phyloP scores from a whole-genome alignment of 2,888 invertebrate species.

The Lasioglossum malachurum region DNA sequence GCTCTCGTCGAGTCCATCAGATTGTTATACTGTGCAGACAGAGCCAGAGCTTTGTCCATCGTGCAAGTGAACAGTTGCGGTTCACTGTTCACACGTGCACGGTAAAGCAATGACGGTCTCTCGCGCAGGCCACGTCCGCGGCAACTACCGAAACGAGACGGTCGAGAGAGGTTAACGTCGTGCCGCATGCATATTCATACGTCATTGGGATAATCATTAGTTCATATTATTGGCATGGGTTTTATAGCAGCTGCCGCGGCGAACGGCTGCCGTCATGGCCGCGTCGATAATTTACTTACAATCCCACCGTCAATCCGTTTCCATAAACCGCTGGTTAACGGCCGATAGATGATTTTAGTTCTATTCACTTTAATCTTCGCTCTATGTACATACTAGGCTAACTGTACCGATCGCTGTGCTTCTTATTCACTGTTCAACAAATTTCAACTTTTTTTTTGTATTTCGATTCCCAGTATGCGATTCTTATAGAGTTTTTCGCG shows the following conservation, averaged over 20 bases:
- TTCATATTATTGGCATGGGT: slow-evolving; percentile 49
- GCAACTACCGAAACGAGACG: slow-evolving; percentile 34
- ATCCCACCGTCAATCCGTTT: background rate
- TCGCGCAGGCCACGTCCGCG: slow-evolving; percentile 11
- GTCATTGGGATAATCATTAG: slow-evolving; percentile 62
- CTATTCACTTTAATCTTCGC: background rate
- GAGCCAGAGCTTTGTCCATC: slow-evolving; percentile 38
- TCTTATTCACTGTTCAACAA: too few species aligned
- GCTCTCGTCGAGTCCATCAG: slow-evolving; percentile 40
- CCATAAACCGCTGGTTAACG: background rate
- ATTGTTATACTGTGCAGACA: slow-evolving; percentile 31
- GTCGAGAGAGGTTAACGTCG: slow-evolving; percentile 41
- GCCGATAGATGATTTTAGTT: background rate
- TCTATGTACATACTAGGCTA: too few species aligned
- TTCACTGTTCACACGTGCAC: slow-evolving; percentile 29
- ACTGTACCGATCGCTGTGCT: too few species aligned
- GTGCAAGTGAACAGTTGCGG: slow-evolving; percentile 56
- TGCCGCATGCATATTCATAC: slow-evolving; percentile 63
- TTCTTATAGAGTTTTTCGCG: too few species aligned
- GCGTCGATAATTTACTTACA: slow-evolving; percentile 14
- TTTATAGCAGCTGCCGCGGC: slow-evolving; percentile 44
- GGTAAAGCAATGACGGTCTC: slow-evolving; percentile 27
- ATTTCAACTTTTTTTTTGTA: too few species aligned
- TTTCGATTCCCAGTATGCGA: too few species aligned
- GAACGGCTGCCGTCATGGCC: background rate